Base-by-base conservation (phyloP, 2,888 invertebrate genomes). In the Acanthosepion esculentum region DNA sequence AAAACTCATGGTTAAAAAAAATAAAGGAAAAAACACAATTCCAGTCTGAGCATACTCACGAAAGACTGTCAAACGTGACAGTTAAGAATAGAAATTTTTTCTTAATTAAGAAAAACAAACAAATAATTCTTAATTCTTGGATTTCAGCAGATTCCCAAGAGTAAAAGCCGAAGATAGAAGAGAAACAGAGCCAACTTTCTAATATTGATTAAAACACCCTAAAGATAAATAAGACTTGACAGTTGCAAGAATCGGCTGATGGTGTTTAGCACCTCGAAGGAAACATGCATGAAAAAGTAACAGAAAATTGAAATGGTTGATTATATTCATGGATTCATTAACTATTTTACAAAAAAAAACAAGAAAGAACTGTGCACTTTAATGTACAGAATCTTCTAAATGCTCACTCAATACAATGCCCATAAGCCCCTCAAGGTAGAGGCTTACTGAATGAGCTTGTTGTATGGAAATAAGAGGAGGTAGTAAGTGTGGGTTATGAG, bases 201-300 rank as follows among this genome's bases (percentile, higher is more conserved):
- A 78, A 78, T 78, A 78, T 78, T 78, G 78, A 78, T 78, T 78
- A 78, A 78, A 78, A 78, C 78, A 33, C 78, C 78, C 78, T 33
- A 4, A 33, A 33, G 78, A 78, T 78, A 33, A 78, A 33, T 33
- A 78, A 33, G 78, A 78, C 78, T 78, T 78, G 78, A 33, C 78
- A 78, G 78, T 78, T 78, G 78, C 33, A 78, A 78, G n/a, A 78
- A 78, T n/a, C 18, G 29, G 29, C 78, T 78, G 78, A n/a, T 78
- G 78, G 78, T 78, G n/a, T n/a, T n/a, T 33, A 78, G 15, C 78
- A n/a, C 78, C 78, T 78, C 78, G 15, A 78, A 78, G n/a, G 33
- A 78, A 78, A 78, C n/a, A 78, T 78, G n/a, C 78, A n/a, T 10
- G n/a, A 78, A 78, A 78, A 78, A 78, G 29, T 10, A 78, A 33